Evolutionary conservation across 30 jellyfish, hydroid and myxozoan genomes (phyloP).

Genomic region (Hydractinia echinata): DNA sequence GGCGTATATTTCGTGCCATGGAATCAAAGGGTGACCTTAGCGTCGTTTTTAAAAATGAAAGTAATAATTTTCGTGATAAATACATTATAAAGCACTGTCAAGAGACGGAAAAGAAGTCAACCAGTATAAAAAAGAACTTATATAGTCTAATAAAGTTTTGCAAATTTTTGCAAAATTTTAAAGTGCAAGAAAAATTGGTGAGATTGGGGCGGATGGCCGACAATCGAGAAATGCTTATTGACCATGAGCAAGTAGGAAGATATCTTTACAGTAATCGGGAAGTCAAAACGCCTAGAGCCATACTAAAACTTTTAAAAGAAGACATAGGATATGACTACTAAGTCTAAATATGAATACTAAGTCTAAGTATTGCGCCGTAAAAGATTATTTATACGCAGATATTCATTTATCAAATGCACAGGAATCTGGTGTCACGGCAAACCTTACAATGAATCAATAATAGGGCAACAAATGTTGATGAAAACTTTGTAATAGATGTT

Average conservation of each 20-base stretch:
- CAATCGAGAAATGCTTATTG: background rate
- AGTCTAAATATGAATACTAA: too few species aligned
- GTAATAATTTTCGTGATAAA: background rate
- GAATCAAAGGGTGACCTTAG: background rate
- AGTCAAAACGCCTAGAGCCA: background rate
- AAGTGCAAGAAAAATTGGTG: background rate
- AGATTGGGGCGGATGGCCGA: background rate
- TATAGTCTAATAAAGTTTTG: background rate
- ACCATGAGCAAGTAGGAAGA: constrained; percentile 3
- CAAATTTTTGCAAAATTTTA: background rate
- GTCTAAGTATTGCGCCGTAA: too few species aligned
- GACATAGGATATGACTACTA: too few species aligned
- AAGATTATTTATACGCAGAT: too few species aligned
- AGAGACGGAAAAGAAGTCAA: background rate
- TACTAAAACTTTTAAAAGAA: background rate
- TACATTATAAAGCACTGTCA: background rate
- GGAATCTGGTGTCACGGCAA: too few species aligned
- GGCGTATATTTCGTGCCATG: background rate
- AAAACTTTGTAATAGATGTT: too few species aligned
- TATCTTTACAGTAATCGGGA: background rate
- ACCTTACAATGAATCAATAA: too few species aligned
- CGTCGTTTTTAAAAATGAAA: background rate
- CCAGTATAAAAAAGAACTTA: background rate
- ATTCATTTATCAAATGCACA: too few species aligned
- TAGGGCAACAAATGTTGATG: too few species aligned